phyloP scores from a whole-genome alignment of 2,113 vertebrate genomes.

The Oreochromis aureus region DNA sequence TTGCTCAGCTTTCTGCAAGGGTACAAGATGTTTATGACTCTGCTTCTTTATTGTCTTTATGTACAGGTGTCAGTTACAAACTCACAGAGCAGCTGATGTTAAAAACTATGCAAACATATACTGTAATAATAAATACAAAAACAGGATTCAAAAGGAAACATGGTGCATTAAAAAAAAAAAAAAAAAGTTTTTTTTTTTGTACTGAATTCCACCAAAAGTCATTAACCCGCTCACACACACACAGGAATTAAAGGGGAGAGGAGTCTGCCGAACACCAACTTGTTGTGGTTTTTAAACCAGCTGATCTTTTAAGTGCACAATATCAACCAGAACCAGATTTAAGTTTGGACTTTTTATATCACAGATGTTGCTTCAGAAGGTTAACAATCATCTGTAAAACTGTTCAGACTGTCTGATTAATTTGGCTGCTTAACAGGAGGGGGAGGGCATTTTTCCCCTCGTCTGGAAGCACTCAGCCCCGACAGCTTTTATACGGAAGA shows the following conservation, averaged over 20 bases:
- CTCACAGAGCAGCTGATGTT: constrained; percentile 86
- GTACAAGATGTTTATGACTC: constrained; percentile 76
- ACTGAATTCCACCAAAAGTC: constrained; percentile 13
- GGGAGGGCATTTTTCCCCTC: background rate
- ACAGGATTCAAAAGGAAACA: constrained; percentile 62
- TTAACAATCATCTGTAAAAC: background rate
- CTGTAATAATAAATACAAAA: constrained; percentile 92
- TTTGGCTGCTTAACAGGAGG: background rate
- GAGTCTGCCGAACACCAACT: background rate
- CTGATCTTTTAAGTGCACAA: background rate
- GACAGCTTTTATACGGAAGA: background rate
- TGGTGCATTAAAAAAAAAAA: background rate
- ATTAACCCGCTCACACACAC: background rate
- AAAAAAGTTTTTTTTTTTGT: background rate
- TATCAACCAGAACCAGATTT: background rate
- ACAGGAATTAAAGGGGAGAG: background rate
- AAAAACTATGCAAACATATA: constrained; percentile 78
- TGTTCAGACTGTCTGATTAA: background rate
- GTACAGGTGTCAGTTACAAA: constrained; percentile 87
- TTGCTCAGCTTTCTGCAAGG: constrained; percentile 87
- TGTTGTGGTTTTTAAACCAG: background rate
- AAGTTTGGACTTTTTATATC: background rate
- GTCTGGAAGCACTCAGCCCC: background rate
- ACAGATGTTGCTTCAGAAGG: background rate
- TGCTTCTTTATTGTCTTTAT: constrained; percentile 68